A percentile compares a stretch with the other conserved stretches of the same genome.
phyloP scores from a whole-genome alignment of 2,113 vertebrate genomes.

The Corythornis cristatus region DNA sequence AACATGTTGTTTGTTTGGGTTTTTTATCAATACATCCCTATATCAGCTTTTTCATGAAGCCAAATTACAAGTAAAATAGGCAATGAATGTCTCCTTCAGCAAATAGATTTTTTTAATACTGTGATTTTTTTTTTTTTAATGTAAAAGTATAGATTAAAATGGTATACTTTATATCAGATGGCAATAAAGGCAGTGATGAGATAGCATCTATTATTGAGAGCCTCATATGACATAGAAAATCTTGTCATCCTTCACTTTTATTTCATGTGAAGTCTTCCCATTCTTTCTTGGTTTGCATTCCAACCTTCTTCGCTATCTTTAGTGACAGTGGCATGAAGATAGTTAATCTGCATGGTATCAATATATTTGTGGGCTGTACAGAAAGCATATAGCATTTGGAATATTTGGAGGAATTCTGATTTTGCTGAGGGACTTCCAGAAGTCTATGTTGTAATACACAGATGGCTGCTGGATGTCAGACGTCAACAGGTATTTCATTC shows the following conservation, averaged over 20 bases:
- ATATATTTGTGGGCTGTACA: background rate
- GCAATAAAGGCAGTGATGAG: background rate
- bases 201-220: background rate
- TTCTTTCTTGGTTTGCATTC: background rate
- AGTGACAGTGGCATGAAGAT: background rate
- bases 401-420: background rate
- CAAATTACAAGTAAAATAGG: background rate
- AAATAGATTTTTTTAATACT: background rate
- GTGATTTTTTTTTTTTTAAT: background rate
- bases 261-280: accelerated
- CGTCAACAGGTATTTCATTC: background rate
- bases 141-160: background rate
- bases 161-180: background rate
- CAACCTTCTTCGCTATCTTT: background rate
- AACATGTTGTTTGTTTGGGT: background rate
- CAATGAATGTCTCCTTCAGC: background rate
- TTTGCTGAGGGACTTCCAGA: background rate
- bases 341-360: background rate
- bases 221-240: background rate
- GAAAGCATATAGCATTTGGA: background rate
- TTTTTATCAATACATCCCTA: background rate
- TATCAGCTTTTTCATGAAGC: background rate
- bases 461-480: background rate
- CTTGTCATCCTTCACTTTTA: background rate
- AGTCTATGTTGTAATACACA: background rate